Evolutionary conservation across 2,888 invertebrate genomes (phyloP), one percentile per base, ranked within the genome.

Genomic region (Heliconius sara): DNA sequence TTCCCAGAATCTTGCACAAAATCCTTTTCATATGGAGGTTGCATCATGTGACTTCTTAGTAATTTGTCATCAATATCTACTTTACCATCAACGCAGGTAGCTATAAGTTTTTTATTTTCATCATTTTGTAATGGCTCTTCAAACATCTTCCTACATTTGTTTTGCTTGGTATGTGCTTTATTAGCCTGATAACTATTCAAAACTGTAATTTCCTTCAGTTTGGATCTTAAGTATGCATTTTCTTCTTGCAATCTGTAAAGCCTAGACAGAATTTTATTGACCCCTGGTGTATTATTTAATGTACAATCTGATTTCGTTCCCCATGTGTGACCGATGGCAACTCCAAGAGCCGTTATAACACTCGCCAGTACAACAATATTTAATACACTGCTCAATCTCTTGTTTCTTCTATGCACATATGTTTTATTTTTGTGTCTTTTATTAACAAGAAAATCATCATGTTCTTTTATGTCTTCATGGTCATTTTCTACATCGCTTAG

Each of bases 241-340:
- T 95, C 95, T 86, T 95, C 94, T 86, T 95, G 95, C 47, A 95
- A 86, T 86, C 95, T 95, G 83, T 95, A 95, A 70, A 95, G 87
- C 85, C 94, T 95, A 22, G 94, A 94, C 77, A 95, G 84, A 81
- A 95, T 91, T 88, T 95, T 94, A 83, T 95, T 95, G 19, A 95
- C 91, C 79, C 94, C 92, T 68, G 94, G 92, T 79, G 89, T 85
- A 71, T 90, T 87, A 67, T 92, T 90, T 79, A 91, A 83, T 30
- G 88, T 85, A 83, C 95, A 95, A 80, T 95, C 95, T 85, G 95
- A 91, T 84, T 89, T 92, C 47, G 91, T 94, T 71, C 95, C 95
- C 95, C 95, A 95, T 91, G 95, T 93, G 83, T 95, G 95, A 2
- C 95, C 95, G 68, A 95, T 91, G 63, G 95, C 95, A 34, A 95